Evolutionary conservation across 2,888 invertebrate genomes (phyloP), one percentile per base, ranked within the genome.

Genomic region (Spisula solida): DNA sequence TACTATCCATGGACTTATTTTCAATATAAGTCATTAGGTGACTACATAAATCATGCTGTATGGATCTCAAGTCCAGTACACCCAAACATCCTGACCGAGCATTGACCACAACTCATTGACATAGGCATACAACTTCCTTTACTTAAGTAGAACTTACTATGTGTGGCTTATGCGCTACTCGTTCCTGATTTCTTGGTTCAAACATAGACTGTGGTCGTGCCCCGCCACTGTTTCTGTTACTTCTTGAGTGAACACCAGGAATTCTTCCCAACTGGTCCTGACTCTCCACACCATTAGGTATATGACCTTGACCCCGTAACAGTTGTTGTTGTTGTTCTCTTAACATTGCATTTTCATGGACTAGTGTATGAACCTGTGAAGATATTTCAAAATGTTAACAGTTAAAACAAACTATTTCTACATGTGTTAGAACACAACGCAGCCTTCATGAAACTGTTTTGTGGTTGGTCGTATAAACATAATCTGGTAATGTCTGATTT

Each of bases 161-260:
- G 48, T 93, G 90, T 34, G 93, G 90, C 48, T 93, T 93, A 41
- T 93, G 91, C 10, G 94, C 92, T 51, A 93, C 87, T 82, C 93
- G 90, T 51, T 93, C 93, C 80, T 96, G 94, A 85, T 96, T 95
- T 79, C 96, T 89, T 14, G 96, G 94, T 89, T 96, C 96, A 93
- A 96, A 96, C 96, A 96, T 96, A 25, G 96, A 96, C 92, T 94
- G 95, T 10, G 96, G 96, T n/a, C 96, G 93, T 29, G 93, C 90
- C n/a, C 93, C 92, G 14, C 91, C 90, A 85, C 92, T 92, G 82
- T 91, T 88, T 75, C 92, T 86, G 75, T 91, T 88, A 81, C 83
- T 81, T 79, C 93, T 82, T 66, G 89, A 87, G 56, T 91, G 92
- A n/a, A 92, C 86, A 34, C 82, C 79, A 18, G 90, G 87, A 20